Evolutionary conservation across 2,888 invertebrate species (phyloP).

Genomic region (Nemotelus nigrinus): DNA sequence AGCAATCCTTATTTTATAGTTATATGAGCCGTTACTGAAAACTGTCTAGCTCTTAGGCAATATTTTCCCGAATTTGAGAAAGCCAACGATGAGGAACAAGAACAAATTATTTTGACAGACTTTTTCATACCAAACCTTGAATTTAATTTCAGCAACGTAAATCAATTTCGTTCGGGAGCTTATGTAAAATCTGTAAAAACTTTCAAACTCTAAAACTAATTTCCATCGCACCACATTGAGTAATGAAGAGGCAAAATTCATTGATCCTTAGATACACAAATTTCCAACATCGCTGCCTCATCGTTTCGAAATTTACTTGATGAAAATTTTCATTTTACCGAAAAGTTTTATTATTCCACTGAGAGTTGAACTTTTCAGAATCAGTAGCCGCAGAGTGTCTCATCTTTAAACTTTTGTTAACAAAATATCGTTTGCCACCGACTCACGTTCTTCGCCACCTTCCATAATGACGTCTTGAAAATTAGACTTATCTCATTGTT

Average conservation of each 20-base stretch:
- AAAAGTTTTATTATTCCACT: conserved; percentile 48
- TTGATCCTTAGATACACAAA: background rate
- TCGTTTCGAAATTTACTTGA: conserved; percentile 46
- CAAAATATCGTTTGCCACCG: too few relatives aligned
- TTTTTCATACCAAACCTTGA: too few relatives aligned
- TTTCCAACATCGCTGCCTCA: conserved; percentile 23
- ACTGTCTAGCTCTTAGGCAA: too few relatives aligned
- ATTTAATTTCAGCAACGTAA: too few relatives aligned
- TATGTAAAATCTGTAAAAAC: background rate
- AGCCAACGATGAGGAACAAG: too few relatives aligned
- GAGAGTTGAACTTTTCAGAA: background rate
- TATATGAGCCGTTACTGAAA: too few relatives aligned
- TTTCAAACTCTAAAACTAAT: background rate
- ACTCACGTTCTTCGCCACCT: background rate
- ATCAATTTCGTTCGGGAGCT: too few relatives aligned
- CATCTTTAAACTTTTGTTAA: background rate
- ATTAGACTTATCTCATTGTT: background rate
- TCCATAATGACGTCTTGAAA: background rate
- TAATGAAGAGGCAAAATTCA: background rate
- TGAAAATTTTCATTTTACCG: conserved; percentile 48
- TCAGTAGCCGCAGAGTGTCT: background rate
- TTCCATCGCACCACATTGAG: background rate
- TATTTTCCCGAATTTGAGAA: too few relatives aligned
- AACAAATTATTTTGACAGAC: too few relatives aligned
- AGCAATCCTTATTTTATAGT: too few relatives aligned